Base-by-base conservation (phyloP, 2,113 vertebrate genomes). In the Tyrannus savana region DNA sequence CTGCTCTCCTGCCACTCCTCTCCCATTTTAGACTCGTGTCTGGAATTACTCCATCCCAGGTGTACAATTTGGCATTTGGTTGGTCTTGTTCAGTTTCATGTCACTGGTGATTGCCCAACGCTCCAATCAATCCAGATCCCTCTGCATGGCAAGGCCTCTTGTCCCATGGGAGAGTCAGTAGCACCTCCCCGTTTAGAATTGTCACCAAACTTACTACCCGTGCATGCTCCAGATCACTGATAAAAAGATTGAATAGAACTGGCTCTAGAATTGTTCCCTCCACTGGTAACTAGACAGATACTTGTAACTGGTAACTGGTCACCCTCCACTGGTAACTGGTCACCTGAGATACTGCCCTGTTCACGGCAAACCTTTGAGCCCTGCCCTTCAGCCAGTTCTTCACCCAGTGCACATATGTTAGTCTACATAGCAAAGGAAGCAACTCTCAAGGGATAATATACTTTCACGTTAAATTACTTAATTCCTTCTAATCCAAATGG, bases 261-360 rank as follows among this genome's bases (percentile, higher is more conserved):
- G 8, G 25, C 8, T 21, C 39, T 42, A 46, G 68, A 75, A 53
- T 0, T 53, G 30, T 71, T 14, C 9, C 25, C 28, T 52, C 7
- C 1, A 3, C 42, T 7, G 4, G 10, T 9, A 24, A 31, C 18
- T 5, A 16, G 46, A 19, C 11, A 66, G 27, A 19, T 39, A 5
- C 4, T 47, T 4, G 12, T 10, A 1, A 3, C 42, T 7, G 4
- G 10, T 9, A 24, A 31, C 18, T 5, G 19, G 44, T 42, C 2
- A 10, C 23, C 27, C 35, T 37, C 21, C 1, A 3, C 42, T 7
- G 4, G 10, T 9, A 24, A 31, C 18, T 5, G 19, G 44, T 42
- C 2, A 10, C 23, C 27, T 37, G 46, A 19, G 27, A 19, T 39
- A 5, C 4, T 47, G 30, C 25, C 25, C 13, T 9, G 1, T 31